Evolutionary conservation across 2,797 vertebrate species (phyloP), one percentile per base, ranked within the genome.

Genomic region (Xiphophorus birchmanni): DNA sequence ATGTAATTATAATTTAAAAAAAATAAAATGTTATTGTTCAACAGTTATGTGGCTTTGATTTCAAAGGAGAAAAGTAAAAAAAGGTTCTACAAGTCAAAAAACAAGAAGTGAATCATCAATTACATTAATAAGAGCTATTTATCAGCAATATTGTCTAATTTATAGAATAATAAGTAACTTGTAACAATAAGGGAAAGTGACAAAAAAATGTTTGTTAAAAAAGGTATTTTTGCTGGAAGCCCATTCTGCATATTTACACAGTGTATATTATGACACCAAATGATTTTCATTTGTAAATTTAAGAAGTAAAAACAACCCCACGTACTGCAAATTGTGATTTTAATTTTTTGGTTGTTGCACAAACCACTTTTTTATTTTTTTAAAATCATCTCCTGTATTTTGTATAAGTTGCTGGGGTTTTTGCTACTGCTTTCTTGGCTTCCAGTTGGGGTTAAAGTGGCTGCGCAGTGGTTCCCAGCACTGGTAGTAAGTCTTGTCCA

Each of bases 381-480:
- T 75, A 2, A 56, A 58, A 47, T 69, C 9, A 76, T 32, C 12
- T 80, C 73, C 11, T 26, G 45, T 71, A 7, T 52, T 58, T 80
- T 58, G 63, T 0, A 18, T 35, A 4, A 63, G 37, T 17, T 13
- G 1, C 42, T 78, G 4, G 18, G 4, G 23, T 23, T 23, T 69
- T 69, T 13, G 73, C 32, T 95, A 96, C 86, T 97, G 95, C 92
- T 91, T 93, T 80, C 80, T 88, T 23, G 94, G 92, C 86, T 92
- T 96, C 94, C 90, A 95, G 73, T 95, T 95, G 48, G 96, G 96
- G 44, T 96, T 95, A 87, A 99, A 99, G 92, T 97, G 97, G 80
- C 96, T 99, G 90, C 92, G 95, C 63, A 99, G 95, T 65, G 92
- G 40, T 84, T 99, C 97, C 99, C 99, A 99, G 91, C 99, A 99